Base-by-base conservation (phyloP, 2,113 vertebrate species). In the Corythornis cristatus region DNA sequence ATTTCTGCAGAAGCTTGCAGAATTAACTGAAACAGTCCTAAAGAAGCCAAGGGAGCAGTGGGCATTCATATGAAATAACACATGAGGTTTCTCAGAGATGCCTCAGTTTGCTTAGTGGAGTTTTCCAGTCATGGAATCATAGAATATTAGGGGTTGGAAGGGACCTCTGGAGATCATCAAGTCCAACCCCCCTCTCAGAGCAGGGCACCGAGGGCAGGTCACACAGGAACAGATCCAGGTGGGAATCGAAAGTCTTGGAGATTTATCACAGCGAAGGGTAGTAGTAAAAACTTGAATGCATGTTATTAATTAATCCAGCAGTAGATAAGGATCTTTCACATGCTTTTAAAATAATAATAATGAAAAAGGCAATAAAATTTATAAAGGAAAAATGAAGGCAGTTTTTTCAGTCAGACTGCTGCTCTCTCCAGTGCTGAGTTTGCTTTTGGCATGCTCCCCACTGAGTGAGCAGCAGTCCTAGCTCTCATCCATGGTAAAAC, bases 21-120 rank as follows among this genome's bases (percentile, higher is more conserved):
- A 83, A n/a, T 68, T 93, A 97, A 28, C 37, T 97, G 48, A 82
- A 71, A 64, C 33, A 87, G 86, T 64, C 83, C 97, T 83, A 96
- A 84, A 83, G 95, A 89, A 96, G 96, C 81, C 33, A 93, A 83
- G 72, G 50, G 35, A 19, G 67, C 93, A 77, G 91, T 91, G 77
- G 93, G 97, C 42, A 93, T 97, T 88, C 53, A 33, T 23, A 45
- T 96, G 43, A 62, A 64, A 50, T 65, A 95, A 82, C 96, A 67
- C 91, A 93, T 97, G 86, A 96, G 97, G 51, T 53, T 48, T 42
- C 19, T 20, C 40, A 54, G 48, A 76, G 21, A 22, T 35, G 25
- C 11, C 11, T 53, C 7, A 0, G 9, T 53, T 60, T 90, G 22
- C 66, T 76, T 42, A 28, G 22, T 7, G 73, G 28, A 9, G 12